A percentile compares a stretch with the other conserved stretches of the same genome.
phyloP scores from a whole-genome alignment of 2,888 invertebrate genomes.

The Napeogenes sylphis region DNA sequence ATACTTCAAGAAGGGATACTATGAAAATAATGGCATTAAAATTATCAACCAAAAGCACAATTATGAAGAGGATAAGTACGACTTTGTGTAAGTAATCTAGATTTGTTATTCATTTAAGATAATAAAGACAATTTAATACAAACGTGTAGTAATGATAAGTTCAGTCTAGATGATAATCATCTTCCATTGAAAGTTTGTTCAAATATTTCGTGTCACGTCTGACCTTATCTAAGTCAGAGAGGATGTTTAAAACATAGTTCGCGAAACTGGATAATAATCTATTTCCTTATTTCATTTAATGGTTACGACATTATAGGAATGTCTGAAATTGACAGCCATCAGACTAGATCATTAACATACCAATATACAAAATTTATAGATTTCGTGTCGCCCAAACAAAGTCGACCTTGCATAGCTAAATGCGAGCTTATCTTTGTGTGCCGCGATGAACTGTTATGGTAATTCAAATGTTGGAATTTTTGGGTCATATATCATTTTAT shows the following conservation, averaged over 20 bases:
- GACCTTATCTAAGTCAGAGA: too few species aligned
- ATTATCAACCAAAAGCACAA: slow-evolving; percentile 71
- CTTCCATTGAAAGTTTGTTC: too few species aligned
- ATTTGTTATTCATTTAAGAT: not conserved
- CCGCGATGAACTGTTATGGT: slow-evolving; percentile 33
- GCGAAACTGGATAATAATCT: slow-evolving; percentile 13
- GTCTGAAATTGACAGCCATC: slow-evolving; percentile 22
- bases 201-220: too few species aligned
- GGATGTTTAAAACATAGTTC: not conserved
- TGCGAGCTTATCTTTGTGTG: slow-evolving; percentile 33
- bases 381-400: slow-evolving; percentile 44
- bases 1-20: slow-evolving; percentile 71
- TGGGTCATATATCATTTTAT: slow-evolving; percentile 11
- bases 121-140: too few species aligned
- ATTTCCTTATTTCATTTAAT: slow-evolving; percentile 26
- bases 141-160: too few species aligned
- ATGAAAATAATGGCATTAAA: slow-evolving; percentile 73
- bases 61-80: slow-evolving; percentile 72
- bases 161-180: too few species aligned
- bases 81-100: slow-evolving; percentile 66
- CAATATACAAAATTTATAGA: slow-evolving; percentile 46
- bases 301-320: slow-evolving; percentile 10
- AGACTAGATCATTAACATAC: slow-evolving; percentile 45
- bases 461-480: slow-evolving; percentile 32
- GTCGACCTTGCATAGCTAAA: slow-evolving; percentile 47